phyloP scores from a whole-genome alignment of 2,113 vertebrate genomes.

The Ardeotis arabs region DNA sequence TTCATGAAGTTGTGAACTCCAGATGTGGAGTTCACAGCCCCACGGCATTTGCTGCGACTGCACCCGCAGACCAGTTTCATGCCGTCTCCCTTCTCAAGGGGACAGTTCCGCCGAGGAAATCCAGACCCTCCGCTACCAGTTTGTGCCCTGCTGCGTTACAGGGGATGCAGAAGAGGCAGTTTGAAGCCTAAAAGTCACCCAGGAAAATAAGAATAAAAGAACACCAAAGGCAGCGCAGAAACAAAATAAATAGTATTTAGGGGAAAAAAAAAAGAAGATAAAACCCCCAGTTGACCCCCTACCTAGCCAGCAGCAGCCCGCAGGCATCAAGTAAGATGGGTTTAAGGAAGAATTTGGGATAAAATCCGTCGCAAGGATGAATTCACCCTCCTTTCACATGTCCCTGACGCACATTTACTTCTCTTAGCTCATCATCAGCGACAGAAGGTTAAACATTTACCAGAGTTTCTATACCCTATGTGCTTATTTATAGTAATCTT shows the following conservation, averaged over 20 bases:
- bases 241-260: not conserved
- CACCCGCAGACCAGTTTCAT: not conserved
- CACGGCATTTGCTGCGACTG: not conserved
- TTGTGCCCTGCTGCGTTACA: fast-evolving
- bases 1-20: not conserved
- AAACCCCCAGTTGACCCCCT: not conserved
- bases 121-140: not conserved
- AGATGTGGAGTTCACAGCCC: no score
- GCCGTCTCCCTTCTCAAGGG: not conserved
- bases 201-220: not conserved
- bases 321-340: not conserved
- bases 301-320: not conserved
- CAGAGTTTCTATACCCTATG: not conserved
- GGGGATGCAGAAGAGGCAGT: not conserved
- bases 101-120: not conserved
- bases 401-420: not conserved
- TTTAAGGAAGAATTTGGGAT: not conserved
- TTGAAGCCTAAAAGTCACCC: not conserved
- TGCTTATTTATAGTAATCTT: not conserved
- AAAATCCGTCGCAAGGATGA: not conserved
- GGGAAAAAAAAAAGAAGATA: not conserved
- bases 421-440: not conserved
- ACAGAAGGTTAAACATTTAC: not conserved
- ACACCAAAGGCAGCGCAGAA: not conserved
- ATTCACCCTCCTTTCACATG: fast-evolving